Evolutionary conservation across 2,888 invertebrate genomes (phyloP).

Genomic region (Ormyrus thymus): DNA sequence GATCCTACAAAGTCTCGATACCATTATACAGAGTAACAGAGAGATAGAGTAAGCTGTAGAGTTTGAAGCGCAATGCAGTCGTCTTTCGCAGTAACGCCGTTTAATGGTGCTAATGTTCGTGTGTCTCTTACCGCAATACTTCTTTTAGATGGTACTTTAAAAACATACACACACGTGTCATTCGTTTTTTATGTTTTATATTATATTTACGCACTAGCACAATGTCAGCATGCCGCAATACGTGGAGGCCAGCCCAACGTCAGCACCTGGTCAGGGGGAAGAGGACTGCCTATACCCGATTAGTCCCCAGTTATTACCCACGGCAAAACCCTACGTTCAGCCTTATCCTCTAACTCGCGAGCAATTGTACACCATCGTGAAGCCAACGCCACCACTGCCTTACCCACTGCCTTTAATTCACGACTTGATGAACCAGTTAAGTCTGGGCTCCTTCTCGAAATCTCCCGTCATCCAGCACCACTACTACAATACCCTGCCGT

Average conservation of each 20-base stretch:
- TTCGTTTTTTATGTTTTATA: constrained; percentile 51
- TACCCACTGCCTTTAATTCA: constrained; percentile 32
- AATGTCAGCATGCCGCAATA: constrained; percentile 72
- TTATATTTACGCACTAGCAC: constrained; percentile 68
- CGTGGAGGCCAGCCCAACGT: constrained; percentile 66
- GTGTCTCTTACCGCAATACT: constrained; percentile 29
- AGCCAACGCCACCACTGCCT: constrained; percentile 9
- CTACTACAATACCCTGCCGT: constrained; percentile 28
- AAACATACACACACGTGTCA: constrained; percentile 28
- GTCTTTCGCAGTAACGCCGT: constrained; percentile 24
- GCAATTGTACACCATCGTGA: constrained; percentile 64
- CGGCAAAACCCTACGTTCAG: constrained; percentile 69
- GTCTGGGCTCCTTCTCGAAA: constrained; percentile 20
- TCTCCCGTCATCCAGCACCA: constrained; percentile 41
- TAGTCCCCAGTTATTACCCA: constrained; percentile 70
- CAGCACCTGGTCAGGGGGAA: constrained; percentile 66
- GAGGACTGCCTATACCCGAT: constrained; percentile 73
- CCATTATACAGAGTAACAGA: too few species aligned
- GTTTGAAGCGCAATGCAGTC: neutral
- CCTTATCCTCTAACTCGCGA: constrained; percentile 70
- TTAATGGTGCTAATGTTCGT: constrained; percentile 41
- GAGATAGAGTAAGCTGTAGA: neutral
- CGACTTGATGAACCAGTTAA: constrained; percentile 37
- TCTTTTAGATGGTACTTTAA: constrained; percentile 16
- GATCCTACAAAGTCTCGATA: too few species aligned